Conservation (phyloP, 2,888 invertebrate species). For the Thelaira solivaga region DNA sequence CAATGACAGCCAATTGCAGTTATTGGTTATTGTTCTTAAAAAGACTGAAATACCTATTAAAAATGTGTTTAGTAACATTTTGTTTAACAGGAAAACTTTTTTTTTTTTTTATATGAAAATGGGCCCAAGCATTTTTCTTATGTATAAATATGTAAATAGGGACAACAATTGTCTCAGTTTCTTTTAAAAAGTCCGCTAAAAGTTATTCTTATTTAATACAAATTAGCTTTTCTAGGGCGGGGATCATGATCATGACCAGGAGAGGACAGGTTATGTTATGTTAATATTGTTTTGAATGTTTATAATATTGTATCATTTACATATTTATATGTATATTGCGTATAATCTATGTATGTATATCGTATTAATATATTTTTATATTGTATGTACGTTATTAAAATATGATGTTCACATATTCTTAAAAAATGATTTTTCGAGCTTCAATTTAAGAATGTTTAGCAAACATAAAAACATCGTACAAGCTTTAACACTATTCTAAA, state of each 20-base stretch:
- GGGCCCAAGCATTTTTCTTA: conserved; percentile 7
- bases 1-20: neutral
- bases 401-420: conserved; percentile 18
- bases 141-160: conserved; percentile 14
- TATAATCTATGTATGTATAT: neutral
- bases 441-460: conserved; percentile 11
- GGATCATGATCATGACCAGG: neutral
- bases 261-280: neutral
- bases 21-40: neutral
- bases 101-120: neutral
- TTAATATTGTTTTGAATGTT: no score
- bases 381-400: conserved; percentile 17
- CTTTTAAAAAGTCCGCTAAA: conserved; percentile 26
- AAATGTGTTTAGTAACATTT: neutral
- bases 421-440: conserved; percentile 3
- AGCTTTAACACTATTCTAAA: conserved; percentile 35
- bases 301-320: conserved; percentile 8
- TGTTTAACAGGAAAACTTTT: neutral
- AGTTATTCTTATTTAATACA: conserved; percentile 30
- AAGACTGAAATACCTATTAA: no score
- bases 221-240: neutral
- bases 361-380: neutral
- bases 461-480: conserved; percentile 26
- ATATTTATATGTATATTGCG: conserved; percentile 15
- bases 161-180: conserved; percentile 16